Evolutionary conservation across 2,797 vertebrate species (phyloP).

Genomic region (Mus minutoides): DNA sequence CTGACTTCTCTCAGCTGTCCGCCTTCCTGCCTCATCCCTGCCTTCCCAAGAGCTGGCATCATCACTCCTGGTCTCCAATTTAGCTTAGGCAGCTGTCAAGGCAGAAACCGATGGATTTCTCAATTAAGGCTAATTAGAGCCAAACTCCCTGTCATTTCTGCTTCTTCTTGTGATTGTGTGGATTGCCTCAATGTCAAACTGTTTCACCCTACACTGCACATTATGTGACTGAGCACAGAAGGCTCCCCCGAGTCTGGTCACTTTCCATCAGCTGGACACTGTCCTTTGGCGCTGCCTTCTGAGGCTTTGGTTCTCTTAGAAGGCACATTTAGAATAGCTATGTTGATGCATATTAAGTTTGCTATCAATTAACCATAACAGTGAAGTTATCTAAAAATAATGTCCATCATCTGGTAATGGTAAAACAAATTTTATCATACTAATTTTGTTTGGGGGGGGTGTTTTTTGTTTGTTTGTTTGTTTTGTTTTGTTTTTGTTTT

Average conservation of each 20-base stretch:
- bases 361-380: neutral
- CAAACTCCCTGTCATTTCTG: neutral
- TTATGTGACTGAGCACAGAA: neutral
- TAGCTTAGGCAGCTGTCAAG: neutral
- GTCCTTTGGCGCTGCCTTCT: neutral
- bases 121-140: conserved; percentile 16
- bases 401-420: neutral
- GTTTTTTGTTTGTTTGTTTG: no score
- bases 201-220: neutral
- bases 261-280: neutral
- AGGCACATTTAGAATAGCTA: neutral
- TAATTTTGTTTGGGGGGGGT: conserved; percentile 36
- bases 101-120: neutral
- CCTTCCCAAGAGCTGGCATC: neutral
- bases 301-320: neutral
- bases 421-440: neutral
- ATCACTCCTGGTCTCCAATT: neutral
- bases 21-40: neutral
- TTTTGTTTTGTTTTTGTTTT: no score
- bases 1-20: no score
- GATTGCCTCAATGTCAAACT: neutral
- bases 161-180: neutral
- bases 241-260: neutral
- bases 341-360: neutral
- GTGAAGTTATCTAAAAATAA: neutral